These are phyloP conservation scores for Limnothrissa miodon DNA, from an alignment of 2,113 vertebrate species.

Conservation along the genomic window DNA sequence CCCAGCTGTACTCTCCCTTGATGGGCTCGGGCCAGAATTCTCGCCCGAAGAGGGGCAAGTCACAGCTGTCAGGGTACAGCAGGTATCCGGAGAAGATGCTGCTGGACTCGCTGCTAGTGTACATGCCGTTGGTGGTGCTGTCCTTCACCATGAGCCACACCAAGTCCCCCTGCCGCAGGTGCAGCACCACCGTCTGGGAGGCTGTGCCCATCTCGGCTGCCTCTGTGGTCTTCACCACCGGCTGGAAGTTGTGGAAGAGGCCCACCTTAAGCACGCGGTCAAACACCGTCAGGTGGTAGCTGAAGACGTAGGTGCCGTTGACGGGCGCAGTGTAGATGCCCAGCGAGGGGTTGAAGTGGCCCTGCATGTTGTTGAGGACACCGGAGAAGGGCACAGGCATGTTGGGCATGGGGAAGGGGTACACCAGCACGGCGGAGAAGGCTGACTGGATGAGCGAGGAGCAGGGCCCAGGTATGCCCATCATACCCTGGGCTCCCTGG, in stretches of 20 bases:
- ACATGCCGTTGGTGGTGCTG: conserved; percentile 56
- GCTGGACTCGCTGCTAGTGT: conserved; percentile 44
- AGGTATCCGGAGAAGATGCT: conserved; percentile 68
- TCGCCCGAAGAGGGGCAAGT: conserved; percentile 37
- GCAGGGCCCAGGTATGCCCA: conserved; percentile 64
- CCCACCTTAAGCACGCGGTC: conserved; percentile 56
- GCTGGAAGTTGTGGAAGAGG: conserved; percentile 58
- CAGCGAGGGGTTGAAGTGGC: conserved; percentile 46
- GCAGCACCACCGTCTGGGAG: conserved; percentile 62
- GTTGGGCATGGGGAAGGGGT: conserved; percentile 48
- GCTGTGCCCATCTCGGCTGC: conserved; percentile 38
- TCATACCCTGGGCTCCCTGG: conserved; percentile 50
- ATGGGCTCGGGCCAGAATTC: background rate
- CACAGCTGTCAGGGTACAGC: conserved; percentile 64
- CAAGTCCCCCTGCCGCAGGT: conserved; percentile 52
- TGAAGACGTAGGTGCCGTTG: conserved; percentile 68
- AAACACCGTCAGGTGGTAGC: conserved; percentile 53
- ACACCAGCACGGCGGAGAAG: conserved; percentile 55
- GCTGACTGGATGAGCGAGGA: conserved; percentile 59
- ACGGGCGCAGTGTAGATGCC: conserved; percentile 63
- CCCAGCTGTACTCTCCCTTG: conserved; percentile 28
- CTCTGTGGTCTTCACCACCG: conserved; percentile 57
- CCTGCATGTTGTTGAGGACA: conserved; percentile 52
- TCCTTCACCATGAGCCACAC: conserved; percentile 68
- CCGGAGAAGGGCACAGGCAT: conserved; percentile 55